Evolutionary conservation across 2,113 vertebrate genomes (phyloP), one percentile per base, ranked within the genome.

Genomic region (Pseudorectes ferrugineus): DNA sequence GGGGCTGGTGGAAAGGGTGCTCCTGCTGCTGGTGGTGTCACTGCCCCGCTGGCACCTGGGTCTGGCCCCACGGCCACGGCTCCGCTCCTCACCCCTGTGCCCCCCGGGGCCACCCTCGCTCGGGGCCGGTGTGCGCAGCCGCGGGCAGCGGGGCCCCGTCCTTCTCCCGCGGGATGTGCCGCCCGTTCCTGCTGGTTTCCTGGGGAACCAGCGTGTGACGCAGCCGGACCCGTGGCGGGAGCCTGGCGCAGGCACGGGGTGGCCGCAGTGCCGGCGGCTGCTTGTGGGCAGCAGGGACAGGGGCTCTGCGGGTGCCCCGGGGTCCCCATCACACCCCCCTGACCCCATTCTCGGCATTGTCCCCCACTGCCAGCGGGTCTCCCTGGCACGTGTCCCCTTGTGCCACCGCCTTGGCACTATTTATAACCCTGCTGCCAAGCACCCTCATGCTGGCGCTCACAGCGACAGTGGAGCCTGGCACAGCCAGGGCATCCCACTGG

Each of bases 351-450:
- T 75, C 49, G 2, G 58, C 67, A 33, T 36, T n/a, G 52, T 92
- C 24, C 49, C 85, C 80, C 52, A 43, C 89, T 88, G 67, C 20
- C 57, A 19, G 54, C n/a, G 5, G 31, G 88, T 97, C 93, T 97
- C 96, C 97, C 80, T 97, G 96, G 97, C 91, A 94, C 70, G 95
- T 89, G 94, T 96, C 95, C 94, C 83, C 81, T 78, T 23, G 35
- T 67, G 78, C 78, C 92, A 84, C 85, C 66, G 42, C 81, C 90
- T 80, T 3, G 36, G 77, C 52, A 35, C 95, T 97, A 80, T 97
- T 97, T 97, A 96, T 96, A 97, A 90, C 94, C 77, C 81, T 17
- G 36, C 90, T 92, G 92, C 90, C 55, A 52, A 67, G 57, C 40
- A 1, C 59, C 2, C 11, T n/a, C 36, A 22, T 5, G 10, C 38